Evolutionary conservation across 2,888 invertebrate species (phyloP).

Genomic region (Eubasilissa splendida): DNA sequence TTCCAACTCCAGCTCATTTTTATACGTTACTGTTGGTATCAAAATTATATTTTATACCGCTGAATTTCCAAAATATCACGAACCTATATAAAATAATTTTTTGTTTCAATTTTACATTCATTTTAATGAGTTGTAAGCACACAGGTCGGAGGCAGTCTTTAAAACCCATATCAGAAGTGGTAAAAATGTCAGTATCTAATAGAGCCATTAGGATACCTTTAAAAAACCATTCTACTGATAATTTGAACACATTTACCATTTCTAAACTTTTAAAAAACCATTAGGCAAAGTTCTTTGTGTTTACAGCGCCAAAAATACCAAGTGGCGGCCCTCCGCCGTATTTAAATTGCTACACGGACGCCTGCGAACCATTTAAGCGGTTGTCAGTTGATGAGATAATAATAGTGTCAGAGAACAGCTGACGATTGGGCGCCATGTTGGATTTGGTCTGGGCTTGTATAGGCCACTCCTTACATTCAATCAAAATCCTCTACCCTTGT

Average conservation of each 20-base stretch:
- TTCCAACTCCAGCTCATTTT: too few relatives aligned
- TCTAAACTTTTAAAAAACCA: constrained; percentile 34
- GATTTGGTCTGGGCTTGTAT: constrained; percentile 23
- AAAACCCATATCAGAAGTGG: too few relatives aligned
- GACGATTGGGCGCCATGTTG: constrained; percentile 51
- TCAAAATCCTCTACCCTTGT: constrained; percentile 53
- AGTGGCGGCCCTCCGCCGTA: constrained; percentile 10
- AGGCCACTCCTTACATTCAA: constrained; percentile 55
- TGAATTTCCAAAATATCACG: too few relatives aligned
- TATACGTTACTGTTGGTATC: too few relatives aligned
- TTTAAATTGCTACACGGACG: constrained; percentile 29
- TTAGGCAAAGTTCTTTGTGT: constrained; percentile 5
- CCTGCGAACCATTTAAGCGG: constrained; percentile 39
- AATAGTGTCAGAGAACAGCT: constrained; percentile 50
- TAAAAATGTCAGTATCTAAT: neutral
- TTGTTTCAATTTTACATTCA: too few relatives aligned
- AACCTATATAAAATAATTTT: too few relatives aligned
- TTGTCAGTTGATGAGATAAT: constrained; percentile 53
- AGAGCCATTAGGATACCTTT: constrained; percentile 2
- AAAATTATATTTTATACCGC: too few relatives aligned
- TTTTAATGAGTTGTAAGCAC: too few relatives aligned
- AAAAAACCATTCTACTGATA: constrained; percentile 23
- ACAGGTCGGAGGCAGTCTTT: too few relatives aligned
- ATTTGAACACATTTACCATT: constrained; percentile 2
- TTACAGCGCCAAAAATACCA: neutral